Base-by-base conservation (phyloP, 2,888 invertebrate species). In the Sinohyriopsis cumingii region DNA sequence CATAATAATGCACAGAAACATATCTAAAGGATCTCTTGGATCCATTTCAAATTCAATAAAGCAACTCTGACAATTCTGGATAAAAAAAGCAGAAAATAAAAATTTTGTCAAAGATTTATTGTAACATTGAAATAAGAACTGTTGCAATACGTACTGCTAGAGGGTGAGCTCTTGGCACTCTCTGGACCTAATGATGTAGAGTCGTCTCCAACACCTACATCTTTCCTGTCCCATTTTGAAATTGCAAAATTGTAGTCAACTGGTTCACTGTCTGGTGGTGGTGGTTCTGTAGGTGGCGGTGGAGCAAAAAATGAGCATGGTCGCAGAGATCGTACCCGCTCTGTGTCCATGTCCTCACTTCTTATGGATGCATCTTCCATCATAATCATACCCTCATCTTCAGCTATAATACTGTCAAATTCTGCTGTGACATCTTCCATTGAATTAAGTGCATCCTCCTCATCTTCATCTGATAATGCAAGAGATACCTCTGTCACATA, bases 281-380 rank as follows among this genome's bases (percentile, higher is more conserved):
- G 82, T 6, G 82, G 82, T 73, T 85, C 93, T 88, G 60, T 68
- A 45, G 85, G 87, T 20, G 84, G 85, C 18, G 86, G 87, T 5
- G 87, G 87, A 15, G 87, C 83, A 55, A 86, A 69, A 71, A 85
- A 84, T 57, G 76, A 71, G 55, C 79, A 74, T 0, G 84, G 85
- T 55, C 82, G 77, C 19, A 77, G 78, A n/a, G 70, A 62, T 65
- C 76, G 72, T 45, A 71, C 20, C 5, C 73, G 53, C 33, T 77
- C 77, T 19, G 70, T 56, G 54, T 84, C 85, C 6, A 84, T 71
- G 65, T 84, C 82, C 67, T 86, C 86, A 65, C 82, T 82, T 55
- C 75, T 68, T 7, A 86, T 77, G 0, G 84, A 84, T 1, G 75
- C 70, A n/a, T 81, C 80, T 57, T 86, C 86, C 19, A 82, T 76